Base-by-base conservation (phyloP, 1,140 invertebrate species). In the Drosophila triauraria region DNA sequence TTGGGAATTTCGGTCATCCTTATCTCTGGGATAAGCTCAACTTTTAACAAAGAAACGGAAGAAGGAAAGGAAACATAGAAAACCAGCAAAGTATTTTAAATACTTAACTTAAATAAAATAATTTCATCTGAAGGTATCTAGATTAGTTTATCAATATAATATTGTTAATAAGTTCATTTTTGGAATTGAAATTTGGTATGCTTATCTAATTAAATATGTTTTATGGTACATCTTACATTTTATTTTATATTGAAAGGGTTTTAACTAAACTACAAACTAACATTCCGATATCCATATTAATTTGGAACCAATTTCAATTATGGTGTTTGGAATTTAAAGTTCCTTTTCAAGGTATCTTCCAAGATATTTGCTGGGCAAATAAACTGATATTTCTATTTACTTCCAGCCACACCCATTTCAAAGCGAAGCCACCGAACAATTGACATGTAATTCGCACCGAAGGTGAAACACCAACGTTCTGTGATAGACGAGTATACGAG, bases 401-500 rank as follows among this genome's bases (percentile, higher is more conserved):
- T 74, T 60, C 0, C 32, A 75, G 69, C 40, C 71, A 62, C 68
- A 62, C 57, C 56, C 56, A 54, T 62, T 75, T 60, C 17, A 6
- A 27, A 53, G 20, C 32, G 25, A 32, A 69, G 60, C 67, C 70
- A 72, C 46, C 56, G 40, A 69, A 57, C 40, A 30, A 61, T 61
- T 80, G 81, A 78, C 71, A 90, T 87, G 84, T 87, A 88, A 80
- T 72, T 69, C 30, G 46, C 68, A 74, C 51, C 57, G 47, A 38
- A 58, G 35, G 59, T 59, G 56, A 50, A n/a, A 43, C 50, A 64
- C 57, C 47, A 81, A 88, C 81, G 48, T 76, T 85, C 82, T 91
- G 87, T 91, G 87, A 91, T 87, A 91, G 70, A 83, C 58, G 75
- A 72, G 87, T 87, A 91, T 91, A 91, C 86, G 87, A 91, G 78